phyloP scores from a whole-genome alignment of 2,113 vertebrate genomes.

The Lipotes vexillifer region DNA sequence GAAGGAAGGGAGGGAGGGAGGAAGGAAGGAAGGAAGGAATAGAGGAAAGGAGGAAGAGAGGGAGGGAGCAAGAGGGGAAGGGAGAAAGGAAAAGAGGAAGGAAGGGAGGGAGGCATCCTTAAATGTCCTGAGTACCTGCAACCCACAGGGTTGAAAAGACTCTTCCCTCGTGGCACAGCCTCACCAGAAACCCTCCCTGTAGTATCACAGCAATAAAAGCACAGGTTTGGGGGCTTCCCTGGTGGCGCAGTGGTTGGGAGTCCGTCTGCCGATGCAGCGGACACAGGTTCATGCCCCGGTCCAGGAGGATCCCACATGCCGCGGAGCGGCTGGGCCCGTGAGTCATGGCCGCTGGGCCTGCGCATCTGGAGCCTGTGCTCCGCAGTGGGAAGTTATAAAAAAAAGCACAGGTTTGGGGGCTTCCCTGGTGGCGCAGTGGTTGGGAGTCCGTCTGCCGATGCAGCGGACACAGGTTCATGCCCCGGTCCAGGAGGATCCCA shows the following conservation, averaged over 20 bases:
- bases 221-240: neutral
- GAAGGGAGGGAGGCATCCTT: neutral
- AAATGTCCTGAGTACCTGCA: neutral
- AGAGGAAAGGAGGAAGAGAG: fast-evolving
- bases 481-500: too few species aligned
- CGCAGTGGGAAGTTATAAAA: too few species aligned
- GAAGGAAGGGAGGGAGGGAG: fast-evolving
- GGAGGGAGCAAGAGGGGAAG: fast-evolving
- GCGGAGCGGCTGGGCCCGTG: too few species aligned
- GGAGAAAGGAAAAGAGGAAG: fast-evolving
- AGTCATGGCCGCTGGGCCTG: too few species aligned
- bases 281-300: too few species aligned
- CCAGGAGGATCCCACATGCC: too few species aligned
- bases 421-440: too few species aligned
- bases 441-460: too few species aligned
- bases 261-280: too few species aligned
- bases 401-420: neutral
- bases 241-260: too few species aligned
- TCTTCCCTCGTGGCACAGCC: neutral
- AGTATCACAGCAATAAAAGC: neutral
- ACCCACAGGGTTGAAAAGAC: neutral
- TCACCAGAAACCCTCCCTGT: neutral
- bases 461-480: too few species aligned
- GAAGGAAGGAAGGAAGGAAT: fast-evolving
- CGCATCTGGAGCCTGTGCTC: too few species aligned